phyloP scores from a whole-genome alignment of 2,797 vertebrate genomes.

The Agapornis canus region DNA sequence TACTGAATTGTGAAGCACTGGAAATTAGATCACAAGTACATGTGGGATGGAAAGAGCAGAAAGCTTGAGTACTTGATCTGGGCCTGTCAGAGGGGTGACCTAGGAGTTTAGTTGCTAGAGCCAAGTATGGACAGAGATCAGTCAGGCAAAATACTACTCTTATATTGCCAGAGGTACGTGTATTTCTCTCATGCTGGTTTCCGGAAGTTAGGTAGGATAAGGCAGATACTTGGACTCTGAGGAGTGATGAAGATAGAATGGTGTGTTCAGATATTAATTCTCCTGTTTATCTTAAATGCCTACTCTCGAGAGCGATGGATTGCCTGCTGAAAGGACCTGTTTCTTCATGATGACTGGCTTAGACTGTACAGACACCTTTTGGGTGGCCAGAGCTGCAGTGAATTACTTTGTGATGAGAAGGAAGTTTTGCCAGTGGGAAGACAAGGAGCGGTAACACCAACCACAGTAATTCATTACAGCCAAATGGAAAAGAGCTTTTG shows the following conservation, averaged over 20 bases:
- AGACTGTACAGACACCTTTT: neutral
- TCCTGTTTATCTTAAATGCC: neutral
- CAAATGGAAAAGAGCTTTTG: neutral
- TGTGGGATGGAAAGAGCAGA: neutral
- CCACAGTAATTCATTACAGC: neutral
- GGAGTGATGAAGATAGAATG: neutral
- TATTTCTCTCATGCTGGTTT: neutral
- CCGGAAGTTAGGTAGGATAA: neutral
- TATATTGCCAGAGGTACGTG: neutral
- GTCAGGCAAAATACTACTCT: neutral
- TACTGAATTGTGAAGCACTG: neutral
- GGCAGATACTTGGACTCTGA: neutral
- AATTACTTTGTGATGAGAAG: neutral
- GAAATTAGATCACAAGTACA: neutral
- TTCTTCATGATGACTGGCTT: neutral
- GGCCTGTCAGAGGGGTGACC: neutral
- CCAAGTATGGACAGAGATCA: neutral
- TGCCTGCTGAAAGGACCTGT: neutral
- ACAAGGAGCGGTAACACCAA: neutral
- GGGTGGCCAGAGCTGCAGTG: neutral
- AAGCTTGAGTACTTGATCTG: neutral
- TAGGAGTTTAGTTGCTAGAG: neutral
- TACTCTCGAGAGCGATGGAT: neutral
- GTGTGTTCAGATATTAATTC: neutral
- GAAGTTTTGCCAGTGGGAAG: constrained; percentile 8